Evolutionary conservation across 2,888 invertebrate species (phyloP).

Genomic region (Rhyacophila evoluta): DNA sequence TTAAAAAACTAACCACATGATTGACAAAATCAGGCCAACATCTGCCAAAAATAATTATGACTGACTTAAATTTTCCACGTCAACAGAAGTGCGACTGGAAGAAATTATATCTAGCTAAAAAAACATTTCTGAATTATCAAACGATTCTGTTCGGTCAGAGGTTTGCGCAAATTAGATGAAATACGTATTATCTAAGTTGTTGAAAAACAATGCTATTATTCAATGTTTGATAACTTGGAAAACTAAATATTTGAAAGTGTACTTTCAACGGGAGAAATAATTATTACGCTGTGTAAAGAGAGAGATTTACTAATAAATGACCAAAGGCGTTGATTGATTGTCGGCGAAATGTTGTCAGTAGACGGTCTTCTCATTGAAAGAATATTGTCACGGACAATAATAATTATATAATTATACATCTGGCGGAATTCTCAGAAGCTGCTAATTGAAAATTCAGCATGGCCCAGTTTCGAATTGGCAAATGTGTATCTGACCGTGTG

Average conservation of each 20-base stretch:
- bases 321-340: slow-evolving; percentile 20
- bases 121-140: too few species aligned
- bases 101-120: too few species aligned
- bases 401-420: slow-evolving; percentile 44
- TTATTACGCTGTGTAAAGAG: too few species aligned
- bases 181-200: too few species aligned
- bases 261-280: too few species aligned
- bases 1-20: not conserved
- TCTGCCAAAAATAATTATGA: not conserved
- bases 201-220: too few species aligned
- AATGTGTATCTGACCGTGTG: not conserved
- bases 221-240: too few species aligned
- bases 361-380: not conserved
- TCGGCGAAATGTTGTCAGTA: not conserved
- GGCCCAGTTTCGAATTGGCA: slow-evolving; percentile 50
- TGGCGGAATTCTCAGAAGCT: slow-evolving; percentile 44
- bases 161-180: too few species aligned
- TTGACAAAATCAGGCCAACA: slow-evolving; percentile 7
- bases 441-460: slow-evolving; percentile 42
- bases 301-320: too few species aligned
- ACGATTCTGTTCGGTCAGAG: too few species aligned
- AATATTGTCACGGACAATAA: slow-evolving; percentile 16
- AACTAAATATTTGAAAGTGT: too few species aligned
- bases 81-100: not conserved
- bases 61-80: not conserved